Base-by-base conservation (phyloP, 1,140 invertebrate species). In the Drosophila triauraria region DNA sequence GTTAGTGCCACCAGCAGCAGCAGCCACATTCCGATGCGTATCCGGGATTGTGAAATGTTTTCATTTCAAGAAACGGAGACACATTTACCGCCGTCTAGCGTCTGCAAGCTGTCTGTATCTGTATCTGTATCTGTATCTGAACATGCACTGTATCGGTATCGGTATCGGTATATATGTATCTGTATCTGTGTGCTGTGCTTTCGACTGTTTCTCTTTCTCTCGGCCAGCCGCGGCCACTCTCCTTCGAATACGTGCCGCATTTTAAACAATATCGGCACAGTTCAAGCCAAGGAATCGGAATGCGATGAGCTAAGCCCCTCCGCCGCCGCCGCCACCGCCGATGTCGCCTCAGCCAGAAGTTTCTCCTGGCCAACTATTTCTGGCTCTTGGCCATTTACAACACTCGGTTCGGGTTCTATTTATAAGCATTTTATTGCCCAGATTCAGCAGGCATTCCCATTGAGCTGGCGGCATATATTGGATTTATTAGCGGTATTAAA, bases 1-100 rank as follows among this genome's bases (percentile, higher is more conserved):
- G 75, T 67, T 65, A 58, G 61, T 65, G 71, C 74, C 60, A 67
- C 50, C 68, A 72, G 50, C 51, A 53, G 50, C 51, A 53, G 53
- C 32, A 54, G 82, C 75, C 82, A 77, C 85, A 90, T 90, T 90
- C 85, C 85, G 67, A 90, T 91, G 81, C 85, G 85, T 88, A 88
- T 88, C 85, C 85, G 85, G 85, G 85, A 90, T 88, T 88, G 85
- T 88, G 81, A 88, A 88, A 88, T 88, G 81, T 88, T 88, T 88
- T 88, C 85, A 90, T 90, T 82, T 84, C 78, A 69, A 90, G 65
- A 88, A 63, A 75, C 50, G 75, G 42, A 78, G 75, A 77, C 83
- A 87, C 84, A 88, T 87, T 87, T 87, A 82, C 72, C 64, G 79
- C 30, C 58, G 62, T 61, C 53, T 61, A 75, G 51, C 80, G 84